phyloP scores from a whole-genome alignment of 1,140 invertebrate species.

The Euborellia annulipes region DNA sequence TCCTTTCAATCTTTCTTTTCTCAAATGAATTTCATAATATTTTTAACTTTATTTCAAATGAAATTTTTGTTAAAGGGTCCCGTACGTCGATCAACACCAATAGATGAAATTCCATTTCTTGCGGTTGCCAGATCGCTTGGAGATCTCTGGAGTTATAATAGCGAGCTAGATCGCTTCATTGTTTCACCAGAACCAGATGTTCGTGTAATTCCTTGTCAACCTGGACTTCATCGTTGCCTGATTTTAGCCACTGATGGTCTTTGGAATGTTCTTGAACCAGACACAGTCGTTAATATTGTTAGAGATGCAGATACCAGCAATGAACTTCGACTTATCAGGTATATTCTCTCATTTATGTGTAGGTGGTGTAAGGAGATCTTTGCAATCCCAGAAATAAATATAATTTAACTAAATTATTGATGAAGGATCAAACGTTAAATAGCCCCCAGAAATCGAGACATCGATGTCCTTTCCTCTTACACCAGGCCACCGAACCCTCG shows the following conservation, averaged over 20 bases:
- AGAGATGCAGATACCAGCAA: conserved; percentile 66
- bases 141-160: conserved; percentile 95
- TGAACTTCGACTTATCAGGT: conserved; percentile 31
- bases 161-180: conserved; percentile 72
- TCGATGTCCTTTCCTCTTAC: no score
- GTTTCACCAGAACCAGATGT: conserved; percentile 97
- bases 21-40: no score
- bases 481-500: no score
- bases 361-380: background rate
- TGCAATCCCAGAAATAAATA: background rate
- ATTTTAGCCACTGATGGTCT: conserved; percentile 92
- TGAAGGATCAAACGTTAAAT: no score
- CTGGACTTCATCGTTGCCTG: conserved; percentile 62
- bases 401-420: no score
- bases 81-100: conserved; percentile 62
- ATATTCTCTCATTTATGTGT: conserved; percentile 23
- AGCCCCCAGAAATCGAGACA: no score
- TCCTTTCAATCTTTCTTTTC: no score
- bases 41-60: no score
- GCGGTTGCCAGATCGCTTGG: conserved; percentile 89
- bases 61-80: no score
- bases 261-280: conserved; percentile 84
- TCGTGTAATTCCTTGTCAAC: conserved; percentile 68
- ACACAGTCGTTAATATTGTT: conserved; percentile 71
- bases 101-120: conserved; percentile 92